Evolutionary conservation across 2,888 invertebrate genomes (phyloP), one percentile per base, ranked within the genome.

Genomic region (Cryptops parisi): DNA sequence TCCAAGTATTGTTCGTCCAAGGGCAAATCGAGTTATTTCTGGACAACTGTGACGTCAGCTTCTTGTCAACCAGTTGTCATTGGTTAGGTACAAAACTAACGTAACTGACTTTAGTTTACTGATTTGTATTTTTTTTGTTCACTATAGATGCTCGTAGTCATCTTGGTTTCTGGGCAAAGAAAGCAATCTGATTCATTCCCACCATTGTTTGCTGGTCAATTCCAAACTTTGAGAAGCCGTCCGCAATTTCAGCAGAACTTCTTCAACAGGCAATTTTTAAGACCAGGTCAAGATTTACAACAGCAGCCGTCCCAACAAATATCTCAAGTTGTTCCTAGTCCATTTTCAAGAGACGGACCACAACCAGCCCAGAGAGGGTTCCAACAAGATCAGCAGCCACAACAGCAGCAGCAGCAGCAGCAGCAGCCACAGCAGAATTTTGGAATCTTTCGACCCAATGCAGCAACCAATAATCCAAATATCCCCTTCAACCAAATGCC

Each of bases 181-280:
- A 33, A 15, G 6, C 33, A 33, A 33, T 33, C 33, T 15, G 15
- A 33, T 33, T 33, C 33, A 27, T 48, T 48, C 38, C 48, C 48
- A 19, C 17, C 48, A n/a, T 21, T 48, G 23, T 48, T 48, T 19
- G 48, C 48, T 2, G 48, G 38, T 17, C 48, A 48, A 38, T 33
- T 48, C 19, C 48, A 48, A 33, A 48, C 48, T 15, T 33, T 33
- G 6, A 19, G 48, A 48, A 33, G 26, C 38, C 33, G 26, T 38
- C 33, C 27, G 19, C 26, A 27, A 26, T 12, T 26, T 21, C 19
- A 33, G 9, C 48, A 48, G 15, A 9, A 33, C 6, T 15, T 48
- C 19, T 21, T 48, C 2, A 6, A n/a, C n/a, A n/a, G 23, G 6
- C 33, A 33, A 2, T 38, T 48, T 27, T 21, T 48, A 3, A 33